Evolutionary conservation across 2,113 vertebrate species (phyloP).

Genomic region (Galemys pyrenaicus): DNA sequence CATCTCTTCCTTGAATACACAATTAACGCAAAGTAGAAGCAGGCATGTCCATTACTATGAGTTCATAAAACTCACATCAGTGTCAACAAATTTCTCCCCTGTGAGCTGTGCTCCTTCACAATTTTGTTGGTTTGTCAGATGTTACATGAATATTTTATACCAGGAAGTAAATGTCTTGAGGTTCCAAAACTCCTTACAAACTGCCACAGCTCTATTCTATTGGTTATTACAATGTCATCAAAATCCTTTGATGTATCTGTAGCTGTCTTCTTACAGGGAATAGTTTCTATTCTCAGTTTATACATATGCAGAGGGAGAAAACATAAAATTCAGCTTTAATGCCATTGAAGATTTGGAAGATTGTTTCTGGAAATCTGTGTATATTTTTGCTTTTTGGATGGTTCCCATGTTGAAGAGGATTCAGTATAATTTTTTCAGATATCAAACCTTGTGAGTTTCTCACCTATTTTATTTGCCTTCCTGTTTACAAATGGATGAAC

Average conservation of each 20-base stretch:
- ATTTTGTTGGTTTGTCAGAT: constrained; percentile 61
- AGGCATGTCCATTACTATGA: not conserved
- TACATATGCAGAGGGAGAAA: constrained; percentile 14
- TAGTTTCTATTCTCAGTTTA: constrained; percentile 37
- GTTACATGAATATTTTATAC: constrained; percentile 71
- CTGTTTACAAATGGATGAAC: constrained; percentile 69
- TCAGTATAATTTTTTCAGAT: constrained; percentile 32
- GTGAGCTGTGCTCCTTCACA: constrained; percentile 9
- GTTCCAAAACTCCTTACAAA: constrained; percentile 57
- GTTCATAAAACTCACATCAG: constrained; percentile 52
- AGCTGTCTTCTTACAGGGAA: not conserved
- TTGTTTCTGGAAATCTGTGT: constrained; percentile 24
- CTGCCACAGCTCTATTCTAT: not conserved
- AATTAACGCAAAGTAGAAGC: not conserved
- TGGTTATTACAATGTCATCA: constrained; percentile 51
- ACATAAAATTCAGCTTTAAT: constrained; percentile 49
- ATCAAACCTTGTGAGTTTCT: constrained; percentile 49
- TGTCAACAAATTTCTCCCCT: constrained; percentile 13
- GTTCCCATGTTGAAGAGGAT: constrained; percentile 24
- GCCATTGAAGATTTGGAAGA: constrained; percentile 13
- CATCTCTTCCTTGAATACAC: not conserved
- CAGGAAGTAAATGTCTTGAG: constrained; percentile 58
- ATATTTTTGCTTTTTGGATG: constrained; percentile 34
- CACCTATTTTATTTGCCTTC: constrained; percentile 46
- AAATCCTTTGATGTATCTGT: constrained; percentile 29